phyloP scores from a whole-genome alignment of 1,140 invertebrate genomes.

The Microvelia longipes region DNA sequence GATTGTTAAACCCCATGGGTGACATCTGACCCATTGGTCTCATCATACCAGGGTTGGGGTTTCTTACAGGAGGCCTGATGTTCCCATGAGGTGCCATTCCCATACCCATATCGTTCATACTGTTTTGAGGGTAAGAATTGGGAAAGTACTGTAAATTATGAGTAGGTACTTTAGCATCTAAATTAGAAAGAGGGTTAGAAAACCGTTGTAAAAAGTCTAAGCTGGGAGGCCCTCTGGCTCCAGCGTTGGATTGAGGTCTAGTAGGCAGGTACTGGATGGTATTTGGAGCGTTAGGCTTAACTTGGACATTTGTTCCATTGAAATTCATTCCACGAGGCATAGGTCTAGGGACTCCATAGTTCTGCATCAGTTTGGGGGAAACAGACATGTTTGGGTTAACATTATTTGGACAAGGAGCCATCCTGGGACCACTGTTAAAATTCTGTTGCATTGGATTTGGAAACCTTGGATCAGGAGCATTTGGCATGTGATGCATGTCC shows the following conservation, averaged over 20 bases:
- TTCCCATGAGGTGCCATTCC: constrained; percentile 12
- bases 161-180: constrained; percentile 53
- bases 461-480: constrained; percentile 17
- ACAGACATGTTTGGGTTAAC: constrained; percentile 23
- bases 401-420: constrained; percentile 13
- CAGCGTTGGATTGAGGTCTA: constrained; percentile 52
- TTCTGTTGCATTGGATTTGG: constrained; percentile 17
- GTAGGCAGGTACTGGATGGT: constrained; percentile 95
- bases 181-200: constrained; percentile 53
- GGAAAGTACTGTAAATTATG: constrained; percentile 64
- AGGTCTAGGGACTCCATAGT: constrained; percentile 23
- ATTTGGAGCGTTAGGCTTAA: constrained; percentile 90
- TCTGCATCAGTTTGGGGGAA: constrained; percentile 32
- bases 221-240: constrained; percentile 64
- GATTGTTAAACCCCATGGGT: constrained; percentile 29
- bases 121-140: constrained; percentile 26
- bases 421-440: constrained; percentile 12
- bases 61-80: constrained; percentile 17
- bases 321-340: constrained; percentile 44
- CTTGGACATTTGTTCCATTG: constrained; percentile 73
- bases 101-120: constrained; percentile 18
- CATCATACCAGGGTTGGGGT: constrained; percentile 18
- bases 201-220: constrained; percentile 82
- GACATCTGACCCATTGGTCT: constrained; percentile 13
- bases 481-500: constrained; percentile 25